Evolutionary conservation across 2,113 vertebrate species (phyloP), one percentile per base, ranked within the genome.

Genomic region (Eira barbara): DNA sequence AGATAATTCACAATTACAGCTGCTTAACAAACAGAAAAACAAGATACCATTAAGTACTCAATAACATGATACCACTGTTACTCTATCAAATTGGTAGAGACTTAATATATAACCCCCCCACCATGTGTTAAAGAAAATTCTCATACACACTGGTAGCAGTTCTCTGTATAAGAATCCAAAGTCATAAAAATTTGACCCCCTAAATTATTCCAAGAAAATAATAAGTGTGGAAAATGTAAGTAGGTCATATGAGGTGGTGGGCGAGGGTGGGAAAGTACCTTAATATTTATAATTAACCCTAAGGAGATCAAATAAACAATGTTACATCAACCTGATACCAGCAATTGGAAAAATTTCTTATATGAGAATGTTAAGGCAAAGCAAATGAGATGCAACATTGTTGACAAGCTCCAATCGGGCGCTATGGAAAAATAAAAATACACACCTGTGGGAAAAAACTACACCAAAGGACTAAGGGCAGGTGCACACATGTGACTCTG

Each of bases 1-100:
- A 95, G 93, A 80, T 88, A 88, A 84, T 20, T 80, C 59, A 71
- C 8, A 81, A n/a, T 88, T 57, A 87, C 1, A 74, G 45, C 74
- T 78, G 42, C 57, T 97, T 81, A 89, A 91, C 27, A 73, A 89
- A 83, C 3, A 79, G 67, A 92, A 93, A 97, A 86, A 61, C 36
- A 61, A 20, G 45, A 71, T 74, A 39, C 47, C 34, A n/a, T 52
- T 78, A 31, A 31, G 74, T 31, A 47, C 27, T 31, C 45, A 18
- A 10, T 78, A 47, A 78, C 27, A 47, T 78, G 42, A 47, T 76
- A 31, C 27, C 14, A 84, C 4, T 17, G 39, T 52, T 39, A 73
- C 12, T 36, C 45, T 85, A 45, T 61, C n/a, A 55, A 89, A 74
- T 1, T 29, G 47, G 20, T 23, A 74, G 45, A 73, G 39, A 94